Percentiles rank a stretch among this genome's conserved stretches.
phyloP scores from a whole-genome alignment of 2,888 invertebrate species.

The Mesochorus sp. region DNA sequence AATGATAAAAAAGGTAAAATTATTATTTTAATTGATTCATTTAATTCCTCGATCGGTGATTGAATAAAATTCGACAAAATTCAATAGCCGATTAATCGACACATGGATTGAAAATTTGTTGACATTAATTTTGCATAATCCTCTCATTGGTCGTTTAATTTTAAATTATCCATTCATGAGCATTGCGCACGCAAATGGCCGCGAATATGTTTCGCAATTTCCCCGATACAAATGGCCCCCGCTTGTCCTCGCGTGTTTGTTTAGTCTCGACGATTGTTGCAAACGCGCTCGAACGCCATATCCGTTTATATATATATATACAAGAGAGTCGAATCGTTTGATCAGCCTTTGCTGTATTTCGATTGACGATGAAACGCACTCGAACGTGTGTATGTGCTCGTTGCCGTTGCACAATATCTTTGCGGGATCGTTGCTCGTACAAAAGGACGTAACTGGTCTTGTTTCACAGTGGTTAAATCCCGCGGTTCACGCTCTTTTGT shows the following conservation, averaged over 20 bases:
- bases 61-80: too few species aligned
- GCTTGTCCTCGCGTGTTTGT: conserved; percentile 32
- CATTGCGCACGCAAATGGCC: neutral
- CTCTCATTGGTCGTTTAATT: neutral
- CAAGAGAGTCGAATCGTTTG: conserved; percentile 49
- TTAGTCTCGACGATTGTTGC: conserved; percentile 49
- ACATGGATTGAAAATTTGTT: neutral
- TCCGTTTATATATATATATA: too few species aligned
- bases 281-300: conserved; percentile 11
- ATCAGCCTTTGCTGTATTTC: conserved; percentile 35
- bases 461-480: neutral
- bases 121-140: conserved; percentile 16
- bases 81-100: neutral
- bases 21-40: too few species aligned
- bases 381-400: conserved; percentile 14
- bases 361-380: conserved; percentile 16
- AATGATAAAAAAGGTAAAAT: too few species aligned
- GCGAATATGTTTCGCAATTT: neutral
- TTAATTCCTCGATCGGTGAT: too few species aligned
- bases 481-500: conserved; percentile 15
- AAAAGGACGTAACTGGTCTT: neutral
- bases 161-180: neutral
- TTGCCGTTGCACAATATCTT: neutral
- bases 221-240: conserved; percentile 4
- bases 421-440: too few species aligned